Conservation (phyloP, 2,888 invertebrate genomes). For the Ophion ellenae region DNA sequence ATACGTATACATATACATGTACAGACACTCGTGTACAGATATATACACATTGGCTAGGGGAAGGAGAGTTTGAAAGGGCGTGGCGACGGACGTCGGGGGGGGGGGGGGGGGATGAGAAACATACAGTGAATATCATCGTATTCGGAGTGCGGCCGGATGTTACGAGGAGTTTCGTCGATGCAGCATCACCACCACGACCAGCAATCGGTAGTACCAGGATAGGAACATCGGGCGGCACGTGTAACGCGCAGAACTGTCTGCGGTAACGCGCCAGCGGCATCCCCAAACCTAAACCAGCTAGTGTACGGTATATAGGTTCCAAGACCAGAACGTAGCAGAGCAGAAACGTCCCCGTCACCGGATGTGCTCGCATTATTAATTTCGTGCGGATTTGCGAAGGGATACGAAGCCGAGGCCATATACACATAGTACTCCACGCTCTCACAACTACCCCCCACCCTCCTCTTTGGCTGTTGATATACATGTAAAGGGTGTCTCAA, state of each 20-base stretch:
- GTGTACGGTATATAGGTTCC: conserved; percentile 17
- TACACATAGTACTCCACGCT: conserved; percentile 48
- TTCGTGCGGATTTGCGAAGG: conserved; percentile 69
- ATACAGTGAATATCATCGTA: conserved; percentile 61
- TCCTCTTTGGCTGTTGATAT: neutral
- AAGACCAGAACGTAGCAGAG: conserved; percentile 61
- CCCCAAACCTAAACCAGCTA: conserved; percentile 35
- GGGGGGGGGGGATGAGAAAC: conserved; percentile 3
- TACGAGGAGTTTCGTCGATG: conserved; percentile 67
- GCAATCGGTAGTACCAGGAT: conserved; percentile 51
- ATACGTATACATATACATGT: neutral
- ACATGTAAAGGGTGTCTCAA: neutral
- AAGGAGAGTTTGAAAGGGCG: conserved; percentile 18
- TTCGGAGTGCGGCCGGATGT: conserved; percentile 63
- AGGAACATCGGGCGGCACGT: conserved; percentile 50
- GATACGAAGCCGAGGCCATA: conserved; percentile 58
- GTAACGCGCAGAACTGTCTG: conserved; percentile 58
- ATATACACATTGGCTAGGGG: neutral
- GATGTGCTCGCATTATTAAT: conserved; percentile 71
- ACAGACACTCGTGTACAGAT: neutral
- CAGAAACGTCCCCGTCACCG: conserved; percentile 67
- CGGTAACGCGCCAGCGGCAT: conserved; percentile 45
- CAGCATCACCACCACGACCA: conserved; percentile 52
- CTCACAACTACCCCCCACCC: conserved; percentile 25
- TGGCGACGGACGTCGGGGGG: conserved; percentile 2